phyloP scores from a whole-genome alignment of 2,797 vertebrate species.

The Xerus rutilus region DNA sequence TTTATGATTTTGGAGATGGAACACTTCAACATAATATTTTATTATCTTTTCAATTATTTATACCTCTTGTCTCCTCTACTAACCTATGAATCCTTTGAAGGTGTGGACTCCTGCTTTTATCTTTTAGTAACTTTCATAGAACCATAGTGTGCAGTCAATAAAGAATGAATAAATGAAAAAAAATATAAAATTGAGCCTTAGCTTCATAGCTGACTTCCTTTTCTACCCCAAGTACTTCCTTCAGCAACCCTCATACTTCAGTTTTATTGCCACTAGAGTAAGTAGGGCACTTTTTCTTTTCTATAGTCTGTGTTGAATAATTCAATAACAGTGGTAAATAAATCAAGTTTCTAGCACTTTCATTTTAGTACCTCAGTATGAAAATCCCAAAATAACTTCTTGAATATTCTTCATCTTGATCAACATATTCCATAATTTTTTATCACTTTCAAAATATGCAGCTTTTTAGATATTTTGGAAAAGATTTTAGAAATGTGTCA shows the following conservation, averaged over 20 bases:
- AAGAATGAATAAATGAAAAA: conserved; percentile 46
- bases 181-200: not conserved
- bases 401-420: conserved; percentile 28
- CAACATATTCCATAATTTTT: not conserved
- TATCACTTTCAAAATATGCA: not conserved
- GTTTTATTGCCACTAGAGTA: not conserved
- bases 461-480: not conserved
- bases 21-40: not conserved
- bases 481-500: not conserved
- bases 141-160: not conserved
- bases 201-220: not conserved
- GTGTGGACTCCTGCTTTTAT: not conserved
- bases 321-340: conserved; percentile 11
- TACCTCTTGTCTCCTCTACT: not conserved
- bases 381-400: conserved; percentile 11
- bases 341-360: conserved; percentile 11
- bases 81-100: conserved; percentile 7
- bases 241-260: not conserved
- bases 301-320: conserved; percentile 25
- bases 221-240: not conserved
- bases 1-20: not conserved
- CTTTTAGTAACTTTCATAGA: not conserved
- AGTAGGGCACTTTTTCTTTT: not conserved
- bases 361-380: not conserved
- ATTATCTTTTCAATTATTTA: conserved; percentile 43